Conservation (phyloP, 2,113 vertebrate species). For the Phasianus colchicus region DNA sequence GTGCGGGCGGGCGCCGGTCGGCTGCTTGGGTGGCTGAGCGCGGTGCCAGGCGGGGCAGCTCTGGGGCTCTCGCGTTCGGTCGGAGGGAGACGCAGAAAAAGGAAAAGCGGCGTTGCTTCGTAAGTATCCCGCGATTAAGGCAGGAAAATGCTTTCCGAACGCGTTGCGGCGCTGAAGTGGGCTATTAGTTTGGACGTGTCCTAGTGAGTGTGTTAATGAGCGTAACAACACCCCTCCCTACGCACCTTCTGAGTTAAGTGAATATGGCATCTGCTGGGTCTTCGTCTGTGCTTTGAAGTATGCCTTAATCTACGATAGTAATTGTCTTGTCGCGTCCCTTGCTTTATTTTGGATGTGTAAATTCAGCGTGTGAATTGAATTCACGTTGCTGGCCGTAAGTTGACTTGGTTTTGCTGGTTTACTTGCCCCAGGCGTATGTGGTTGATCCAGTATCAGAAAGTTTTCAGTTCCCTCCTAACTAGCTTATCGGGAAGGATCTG, state of each 20-base stretch:
- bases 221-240: neutral
- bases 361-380: slow-evolving; percentile 9
- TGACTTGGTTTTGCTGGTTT: neutral
- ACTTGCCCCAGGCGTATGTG: neutral
- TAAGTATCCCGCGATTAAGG: neutral
- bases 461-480: neutral
- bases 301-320: neutral
- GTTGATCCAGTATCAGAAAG: neutral
- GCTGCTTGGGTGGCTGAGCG: neutral
- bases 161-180: neutral
- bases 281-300: slow-evolving; percentile 3
- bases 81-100: neutral
- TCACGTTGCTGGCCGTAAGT: neutral
- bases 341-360: neutral
- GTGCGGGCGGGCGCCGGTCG: neutral
- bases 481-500: neutral
- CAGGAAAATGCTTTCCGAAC: neutral
- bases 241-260: neutral
- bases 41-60: neutral
- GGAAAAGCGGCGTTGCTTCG: neutral
- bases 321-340: neutral
- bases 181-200: neutral
- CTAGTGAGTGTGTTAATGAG: neutral
- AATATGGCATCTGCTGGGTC: neutral
- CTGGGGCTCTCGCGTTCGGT: neutral